Evolutionary conservation across 2,113 vertebrate species (phyloP).

Genomic region (Oostethus manadensis): DNA sequence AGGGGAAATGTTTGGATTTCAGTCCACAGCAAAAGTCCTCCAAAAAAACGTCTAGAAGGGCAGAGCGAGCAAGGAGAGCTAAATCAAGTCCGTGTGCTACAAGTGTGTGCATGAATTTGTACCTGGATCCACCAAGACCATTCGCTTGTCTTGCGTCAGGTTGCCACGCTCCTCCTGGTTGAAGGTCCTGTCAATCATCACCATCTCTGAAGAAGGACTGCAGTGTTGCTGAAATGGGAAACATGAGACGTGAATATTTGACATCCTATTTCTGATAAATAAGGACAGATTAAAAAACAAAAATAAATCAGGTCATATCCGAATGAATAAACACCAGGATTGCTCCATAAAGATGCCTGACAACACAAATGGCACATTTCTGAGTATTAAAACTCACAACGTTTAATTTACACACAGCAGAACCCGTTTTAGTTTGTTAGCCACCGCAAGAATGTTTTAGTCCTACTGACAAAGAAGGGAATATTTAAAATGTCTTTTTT

Average conservation of each 20-base stretch:
- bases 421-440: too few relatives aligned
- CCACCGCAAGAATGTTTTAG: too few relatives aligned
- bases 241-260: background rate
- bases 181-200: slow-evolving; percentile 98
- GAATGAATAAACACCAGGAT: too few relatives aligned
- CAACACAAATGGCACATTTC: too few relatives aligned
- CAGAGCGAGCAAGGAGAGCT: background rate
- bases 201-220: slow-evolving; percentile 94
- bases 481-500: too few relatives aligned
- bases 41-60: slow-evolving; percentile 81
- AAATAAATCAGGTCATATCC: background rate
- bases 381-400: too few relatives aligned
- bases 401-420: too few relatives aligned
- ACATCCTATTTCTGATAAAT: background rate
- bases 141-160: slow-evolving; percentile 90
- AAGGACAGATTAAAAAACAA: background rate
- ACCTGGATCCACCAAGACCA: slow-evolving; percentile 92
- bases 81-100: background rate
- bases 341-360: too few relatives aligned
- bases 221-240: slow-evolving; percentile 69
- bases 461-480: too few relatives aligned
- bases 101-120: slow-evolving; percentile 27
- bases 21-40: slow-evolving; percentile 92
- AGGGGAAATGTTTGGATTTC: slow-evolving; percentile 67
- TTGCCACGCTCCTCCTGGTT: slow-evolving; percentile 92